A percentile compares a stretch with the other conserved stretches of the same genome.
Evolutionary conservation across 2,113 vertebrate genomes (phyloP).

Genomic region (Microcebus ravelobensis): DNA sequence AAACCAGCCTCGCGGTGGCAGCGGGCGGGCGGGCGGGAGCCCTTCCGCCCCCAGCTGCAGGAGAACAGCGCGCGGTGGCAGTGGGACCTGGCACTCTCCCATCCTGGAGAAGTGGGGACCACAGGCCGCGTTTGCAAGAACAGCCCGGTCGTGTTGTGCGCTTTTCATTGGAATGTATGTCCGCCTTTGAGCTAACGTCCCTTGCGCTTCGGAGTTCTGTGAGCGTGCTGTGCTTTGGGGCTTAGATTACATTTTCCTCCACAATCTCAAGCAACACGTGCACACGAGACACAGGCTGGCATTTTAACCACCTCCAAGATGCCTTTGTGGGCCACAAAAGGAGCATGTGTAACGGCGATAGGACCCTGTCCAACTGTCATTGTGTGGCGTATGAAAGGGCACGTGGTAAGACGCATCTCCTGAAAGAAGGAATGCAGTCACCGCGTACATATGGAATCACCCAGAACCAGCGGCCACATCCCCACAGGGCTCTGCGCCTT

Average conservation of each 20-base stretch:
- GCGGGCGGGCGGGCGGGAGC: background rate
- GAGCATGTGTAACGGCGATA: fast-evolving
- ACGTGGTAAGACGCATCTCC: fast-evolving
- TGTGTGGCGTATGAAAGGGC: background rate
- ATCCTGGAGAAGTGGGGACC: background rate
- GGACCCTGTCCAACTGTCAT: background rate
- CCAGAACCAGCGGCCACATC: background rate
- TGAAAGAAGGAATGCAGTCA: background rate
- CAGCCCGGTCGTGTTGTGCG: no score
- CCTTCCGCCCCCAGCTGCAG: background rate
- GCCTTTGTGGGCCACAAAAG: background rate
- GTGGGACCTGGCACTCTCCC: background rate
- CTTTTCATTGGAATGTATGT: background rate
- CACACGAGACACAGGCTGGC: fast-evolving
- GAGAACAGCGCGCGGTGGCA: background rate
- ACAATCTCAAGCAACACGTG: background rate
- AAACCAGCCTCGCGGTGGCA: background rate
- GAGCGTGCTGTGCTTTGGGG: background rate
- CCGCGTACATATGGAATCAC: background rate
- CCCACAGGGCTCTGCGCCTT: background rate
- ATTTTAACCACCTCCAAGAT: background rate
- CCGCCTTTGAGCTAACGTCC: fast-evolving
- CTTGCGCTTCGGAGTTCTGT: background rate
- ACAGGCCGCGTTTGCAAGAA: background rate
- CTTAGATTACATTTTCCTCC: background rate